These are phyloP conservation scores for Antechinus flavipes DNA, from an alignment of 2,113 vertebrate species.

Conservation along the genomic window DNA sequence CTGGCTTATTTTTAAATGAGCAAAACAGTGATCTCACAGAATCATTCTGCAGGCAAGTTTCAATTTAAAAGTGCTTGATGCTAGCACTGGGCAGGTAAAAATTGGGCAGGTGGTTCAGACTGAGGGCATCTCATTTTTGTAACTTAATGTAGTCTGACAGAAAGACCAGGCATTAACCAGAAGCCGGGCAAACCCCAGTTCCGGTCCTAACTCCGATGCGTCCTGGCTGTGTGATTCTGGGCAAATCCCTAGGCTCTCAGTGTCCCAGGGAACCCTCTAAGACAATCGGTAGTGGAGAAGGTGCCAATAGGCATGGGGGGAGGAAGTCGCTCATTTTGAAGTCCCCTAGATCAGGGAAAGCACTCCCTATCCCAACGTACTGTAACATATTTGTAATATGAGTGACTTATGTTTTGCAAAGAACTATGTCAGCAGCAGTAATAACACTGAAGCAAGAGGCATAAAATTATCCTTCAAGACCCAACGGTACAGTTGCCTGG, in stretches of 20 bases:
- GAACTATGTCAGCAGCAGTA: background rate
- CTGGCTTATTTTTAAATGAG: slow-evolving; percentile 50
- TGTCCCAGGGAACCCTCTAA: background rate
- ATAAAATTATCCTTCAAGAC: background rate
- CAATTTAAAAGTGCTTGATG: slow-evolving; percentile 32
- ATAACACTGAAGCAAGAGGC: background rate
- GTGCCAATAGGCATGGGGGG: background rate
- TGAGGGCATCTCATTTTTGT: background rate
- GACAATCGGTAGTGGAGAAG: background rate
- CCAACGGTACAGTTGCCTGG: background rate
- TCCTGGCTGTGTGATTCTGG: background rate
- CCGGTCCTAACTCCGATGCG: background rate
- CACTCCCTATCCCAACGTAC: too few relatives aligned
- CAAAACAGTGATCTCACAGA: slow-evolving; percentile 25
- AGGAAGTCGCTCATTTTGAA: too few relatives aligned
- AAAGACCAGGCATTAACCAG: background rate
- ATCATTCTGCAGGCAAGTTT: background rate
- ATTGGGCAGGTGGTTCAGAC: background rate
- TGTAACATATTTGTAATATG: too few relatives aligned
- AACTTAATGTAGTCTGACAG: background rate
- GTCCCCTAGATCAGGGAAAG: background rate
- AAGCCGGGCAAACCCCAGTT: background rate
- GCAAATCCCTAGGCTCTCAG: too few relatives aligned
- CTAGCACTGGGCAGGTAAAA: background rate
- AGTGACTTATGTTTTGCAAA: background rate